These are phyloP conservation scores for Pseudeuparius sepicola DNA, from an alignment of 2,888 invertebrate species.

Conservation along the genomic window DNA sequence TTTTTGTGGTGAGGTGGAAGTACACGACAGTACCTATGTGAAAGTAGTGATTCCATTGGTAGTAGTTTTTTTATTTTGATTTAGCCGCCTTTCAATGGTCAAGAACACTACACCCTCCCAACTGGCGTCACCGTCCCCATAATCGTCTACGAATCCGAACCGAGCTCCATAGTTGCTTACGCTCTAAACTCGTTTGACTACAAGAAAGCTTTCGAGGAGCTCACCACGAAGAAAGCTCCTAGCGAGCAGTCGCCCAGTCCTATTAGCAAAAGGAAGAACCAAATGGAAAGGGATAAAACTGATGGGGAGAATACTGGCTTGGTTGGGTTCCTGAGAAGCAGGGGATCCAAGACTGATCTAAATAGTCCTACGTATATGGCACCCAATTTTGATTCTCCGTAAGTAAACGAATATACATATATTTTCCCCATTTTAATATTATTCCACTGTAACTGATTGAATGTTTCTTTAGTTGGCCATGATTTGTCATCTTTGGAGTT, in stretches of 20 bases:
- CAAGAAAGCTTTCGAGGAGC: conserved; percentile 48
- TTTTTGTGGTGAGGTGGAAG: no score
- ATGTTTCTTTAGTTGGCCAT: no score
- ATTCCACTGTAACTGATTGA: no score
- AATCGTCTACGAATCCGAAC: conserved; percentile 70
- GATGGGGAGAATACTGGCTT: conserved; percentile 32
- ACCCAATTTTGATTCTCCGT: no score
- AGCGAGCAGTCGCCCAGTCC: conserved; percentile 42
- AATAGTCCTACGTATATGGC: conserved; percentile 10
- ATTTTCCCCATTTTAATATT: no score
- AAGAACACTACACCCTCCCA: conserved; percentile 63
- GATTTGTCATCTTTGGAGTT: no score
- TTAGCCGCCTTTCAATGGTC: conserved; percentile 50
- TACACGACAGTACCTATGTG: no score
- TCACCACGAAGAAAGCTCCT: conserved; percentile 26
- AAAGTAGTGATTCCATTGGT: no score
- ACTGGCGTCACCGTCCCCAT: conserved; percentile 49
- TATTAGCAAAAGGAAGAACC: conserved; percentile 38
- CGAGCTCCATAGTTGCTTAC: conserved; percentile 78
- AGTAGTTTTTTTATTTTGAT: conserved; percentile 37
- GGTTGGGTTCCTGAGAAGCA: conserved; percentile 36
- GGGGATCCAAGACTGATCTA: conserved; percentile 29
- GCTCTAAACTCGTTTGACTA: conserved; percentile 66
- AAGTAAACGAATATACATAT: no score
- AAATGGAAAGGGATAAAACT: conserved; percentile 37